Evolutionary conservation across 2,888 invertebrate species (phyloP).

Genomic region (Seladonia tumulorum): DNA sequence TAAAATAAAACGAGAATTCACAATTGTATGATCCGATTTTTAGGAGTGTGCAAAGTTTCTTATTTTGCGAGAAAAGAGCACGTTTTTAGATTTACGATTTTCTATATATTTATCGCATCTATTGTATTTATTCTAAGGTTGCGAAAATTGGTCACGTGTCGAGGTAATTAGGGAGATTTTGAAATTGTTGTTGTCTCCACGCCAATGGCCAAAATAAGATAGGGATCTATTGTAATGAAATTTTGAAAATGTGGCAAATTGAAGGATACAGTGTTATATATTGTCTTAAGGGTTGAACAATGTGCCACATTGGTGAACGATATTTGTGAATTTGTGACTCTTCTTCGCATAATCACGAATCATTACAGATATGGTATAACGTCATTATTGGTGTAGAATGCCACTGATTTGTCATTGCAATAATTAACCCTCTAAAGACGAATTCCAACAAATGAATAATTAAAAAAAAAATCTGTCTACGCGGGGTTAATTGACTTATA

Average conservation of each 20-base stretch:
- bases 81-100: conserved; percentile 32
- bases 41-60: conserved; percentile 67
- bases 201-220: conserved; percentile 77
- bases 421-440: conserved; percentile 14
- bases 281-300: conserved; percentile 66
- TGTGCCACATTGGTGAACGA: conserved; percentile 67
- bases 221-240: conserved; percentile 67
- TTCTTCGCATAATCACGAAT: conserved; percentile 43
- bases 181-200: conserved; percentile 67
- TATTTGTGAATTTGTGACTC: conserved; percentile 68
- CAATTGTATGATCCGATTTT: conserved; percentile 62
- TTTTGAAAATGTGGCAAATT: conserved; percentile 64
- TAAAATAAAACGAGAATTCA: conserved; percentile 39
- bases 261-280: conserved; percentile 55
- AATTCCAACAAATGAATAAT: background rate
- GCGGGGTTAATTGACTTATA: conserved; percentile 19
- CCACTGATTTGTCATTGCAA: conserved; percentile 33
- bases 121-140: conserved; percentile 41
- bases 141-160: conserved; percentile 72
- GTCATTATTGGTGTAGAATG: conserved; percentile 12
- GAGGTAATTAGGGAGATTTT: conserved; percentile 57
- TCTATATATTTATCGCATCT: conserved; percentile 47
- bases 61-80: conserved; percentile 25
- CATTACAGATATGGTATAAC: conserved; percentile 11
- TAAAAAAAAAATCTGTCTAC: background rate